phyloP scores from a whole-genome alignment of 2,113 vertebrate genomes.

The Setophaga kirtlandii region DNA sequence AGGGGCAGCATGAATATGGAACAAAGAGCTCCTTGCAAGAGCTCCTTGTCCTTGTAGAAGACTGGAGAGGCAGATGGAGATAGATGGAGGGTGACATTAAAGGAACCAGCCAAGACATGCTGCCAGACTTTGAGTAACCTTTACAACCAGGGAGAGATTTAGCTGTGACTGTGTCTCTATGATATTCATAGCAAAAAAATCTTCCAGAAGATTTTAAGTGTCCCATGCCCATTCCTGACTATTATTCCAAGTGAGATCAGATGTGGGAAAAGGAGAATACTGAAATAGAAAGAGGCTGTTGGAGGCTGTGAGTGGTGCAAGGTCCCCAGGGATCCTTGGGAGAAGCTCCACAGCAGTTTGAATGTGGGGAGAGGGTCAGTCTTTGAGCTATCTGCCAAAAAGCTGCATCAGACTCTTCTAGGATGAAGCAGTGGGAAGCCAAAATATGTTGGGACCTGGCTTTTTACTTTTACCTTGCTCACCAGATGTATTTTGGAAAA shows the following conservation, averaged over 20 bases:
- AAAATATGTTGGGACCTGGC: not conserved
- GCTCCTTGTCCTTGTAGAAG: not conserved
- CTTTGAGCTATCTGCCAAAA: not conserved
- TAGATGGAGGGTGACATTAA: not conserved
- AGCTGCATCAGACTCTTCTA: not conserved
- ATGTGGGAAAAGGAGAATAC: not conserved
- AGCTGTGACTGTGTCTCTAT: not conserved
- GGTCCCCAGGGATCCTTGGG: not conserved
- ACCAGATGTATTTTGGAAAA: not conserved
- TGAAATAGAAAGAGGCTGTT: not conserved
- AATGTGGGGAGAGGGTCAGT: not conserved
- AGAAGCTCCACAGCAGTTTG: not conserved
- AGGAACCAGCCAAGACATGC: not conserved
- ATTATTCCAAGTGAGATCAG: not conserved
- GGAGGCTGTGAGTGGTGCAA: not conserved
- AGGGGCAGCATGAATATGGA: not conserved
- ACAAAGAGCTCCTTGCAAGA: not conserved
- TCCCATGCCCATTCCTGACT: not conserved
- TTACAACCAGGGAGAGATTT: not conserved
- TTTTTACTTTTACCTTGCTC: conserved; percentile 1
- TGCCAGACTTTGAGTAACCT: not conserved
- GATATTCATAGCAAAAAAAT: not conserved
- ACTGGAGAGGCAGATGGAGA: not conserved
- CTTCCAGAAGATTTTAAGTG: not conserved
- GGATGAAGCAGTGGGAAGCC: not conserved